phyloP scores from a whole-genome alignment of 2,113 vertebrate genomes.

The Haemorhous mexicanus region DNA sequence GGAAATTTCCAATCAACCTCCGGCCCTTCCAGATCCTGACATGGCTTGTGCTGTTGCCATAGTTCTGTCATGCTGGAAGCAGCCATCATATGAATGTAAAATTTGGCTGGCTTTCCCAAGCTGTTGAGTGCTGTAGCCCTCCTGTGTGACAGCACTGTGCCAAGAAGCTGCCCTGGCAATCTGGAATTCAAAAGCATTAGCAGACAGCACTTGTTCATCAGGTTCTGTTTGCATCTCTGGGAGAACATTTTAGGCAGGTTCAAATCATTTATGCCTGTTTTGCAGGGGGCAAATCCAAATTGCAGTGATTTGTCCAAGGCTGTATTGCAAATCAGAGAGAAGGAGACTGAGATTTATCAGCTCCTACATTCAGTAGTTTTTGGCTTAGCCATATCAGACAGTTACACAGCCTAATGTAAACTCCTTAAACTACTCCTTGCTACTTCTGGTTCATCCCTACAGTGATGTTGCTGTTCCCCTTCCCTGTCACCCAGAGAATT shows the following conservation, averaged over 20 bases:
- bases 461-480: background rate
- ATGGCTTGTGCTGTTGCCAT: background rate
- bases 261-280: background rate
- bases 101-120: background rate
- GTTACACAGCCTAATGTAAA: background rate
- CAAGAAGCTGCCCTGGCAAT: background rate
- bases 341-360: fast-evolving
- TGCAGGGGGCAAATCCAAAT: background rate
- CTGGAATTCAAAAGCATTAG: background rate
- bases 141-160: background rate
- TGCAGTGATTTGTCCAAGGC: background rate
- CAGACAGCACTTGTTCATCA: background rate
- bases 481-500: background rate
- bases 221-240: background rate
- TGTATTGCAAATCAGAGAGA: background rate
- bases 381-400: background rate
- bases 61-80: background rate
- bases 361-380: background rate
- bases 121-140: background rate
- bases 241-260: background rate
- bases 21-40: background rate
- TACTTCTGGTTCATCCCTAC: background rate
- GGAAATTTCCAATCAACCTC: background rate
- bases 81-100: background rate
- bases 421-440: background rate